These are phyloP conservation scores for Macrophya annulata DNA, from an alignment of 2,888 invertebrate species.

Conservation along the genomic window DNA sequence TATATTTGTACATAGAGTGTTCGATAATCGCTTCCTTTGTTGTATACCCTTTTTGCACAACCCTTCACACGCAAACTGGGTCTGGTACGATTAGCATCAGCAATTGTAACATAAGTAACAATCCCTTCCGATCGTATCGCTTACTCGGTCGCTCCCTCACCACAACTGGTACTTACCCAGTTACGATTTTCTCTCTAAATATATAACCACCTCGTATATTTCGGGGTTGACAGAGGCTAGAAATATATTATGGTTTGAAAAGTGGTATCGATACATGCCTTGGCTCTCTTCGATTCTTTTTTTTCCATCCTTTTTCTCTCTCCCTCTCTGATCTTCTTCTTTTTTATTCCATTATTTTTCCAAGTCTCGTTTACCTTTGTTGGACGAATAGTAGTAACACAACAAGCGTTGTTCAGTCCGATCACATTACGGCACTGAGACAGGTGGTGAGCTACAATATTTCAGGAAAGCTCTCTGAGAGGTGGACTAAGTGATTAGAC, in stretches of 20 bases:
- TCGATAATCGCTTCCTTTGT: conserved; percentile 41
- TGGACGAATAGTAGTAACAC: neutral
- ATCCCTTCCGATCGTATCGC: conserved; percentile 46
- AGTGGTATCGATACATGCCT: neutral
- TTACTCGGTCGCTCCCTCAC: conserved; percentile 36
- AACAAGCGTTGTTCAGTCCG: conserved; percentile 5
- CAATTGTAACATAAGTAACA: conserved; percentile 48
- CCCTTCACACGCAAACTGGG: conserved; percentile 30
- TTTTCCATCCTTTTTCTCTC: neutral
- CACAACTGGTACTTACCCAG: conserved; percentile 17
- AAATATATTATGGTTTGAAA: neutral
- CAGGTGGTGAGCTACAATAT: conserved; percentile 46
- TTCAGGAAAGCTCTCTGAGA: conserved; percentile 21
- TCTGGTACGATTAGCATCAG: conserved; percentile 42
- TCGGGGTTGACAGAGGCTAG: conserved; percentile 30
- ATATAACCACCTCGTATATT: conserved; percentile 19
- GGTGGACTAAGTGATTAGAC: conserved; percentile 52
- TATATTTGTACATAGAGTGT: neutral
- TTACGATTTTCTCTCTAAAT: conserved; percentile 20
- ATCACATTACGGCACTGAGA: conserved; percentile 30
- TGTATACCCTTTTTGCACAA: conserved; percentile 20
- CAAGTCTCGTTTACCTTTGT: conserved; percentile 13
- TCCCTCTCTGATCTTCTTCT: neutral
- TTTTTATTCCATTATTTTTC: neutral
- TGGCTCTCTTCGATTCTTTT: neutral